A percentile compares a stretch with the other conserved stretches of the same genome.
Conservation (phyloP, 2,888 invertebrate species). For the Oscheius myriophilus region DNA sequence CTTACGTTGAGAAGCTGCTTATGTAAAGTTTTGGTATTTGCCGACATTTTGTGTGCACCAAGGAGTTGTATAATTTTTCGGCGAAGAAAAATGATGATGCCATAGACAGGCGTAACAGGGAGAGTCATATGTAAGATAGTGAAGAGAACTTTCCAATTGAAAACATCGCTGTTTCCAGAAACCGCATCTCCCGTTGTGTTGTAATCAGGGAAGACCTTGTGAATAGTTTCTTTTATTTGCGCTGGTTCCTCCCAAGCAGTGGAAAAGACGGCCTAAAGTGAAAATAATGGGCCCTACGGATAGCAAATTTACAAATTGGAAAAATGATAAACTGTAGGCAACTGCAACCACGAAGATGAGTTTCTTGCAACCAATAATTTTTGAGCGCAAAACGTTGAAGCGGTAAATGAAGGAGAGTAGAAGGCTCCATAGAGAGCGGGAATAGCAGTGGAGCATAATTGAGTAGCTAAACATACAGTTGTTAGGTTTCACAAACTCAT, state of each 20-base stretch:
- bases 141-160: slow-evolving; percentile 11
- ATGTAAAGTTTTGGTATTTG: neutral
- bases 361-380: neutral
- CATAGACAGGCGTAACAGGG: neutral
- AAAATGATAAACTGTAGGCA: slow-evolving; percentile 15
- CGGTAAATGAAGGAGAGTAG: slow-evolving; percentile 27
- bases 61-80: neutral
- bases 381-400: slow-evolving; percentile 9
- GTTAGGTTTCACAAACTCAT: no score
- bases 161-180: slow-evolving; percentile 24
- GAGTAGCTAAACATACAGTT: slow-evolving; percentile 22
- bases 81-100: neutral
- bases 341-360: slow-evolving; percentile 1
- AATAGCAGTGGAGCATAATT: slow-evolving; percentile 28
- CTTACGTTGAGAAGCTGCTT: slow-evolving; percentile 1
- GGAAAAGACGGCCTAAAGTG: neutral
- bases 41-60: neutral
- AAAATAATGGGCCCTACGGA: neutral
- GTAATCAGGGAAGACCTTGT: slow-evolving; percentile 29
- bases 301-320: slow-evolving; percentile 15
- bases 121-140: slow-evolving; percentile 3
- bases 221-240: neutral
- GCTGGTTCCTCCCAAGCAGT: neutral
- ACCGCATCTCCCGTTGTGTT: slow-evolving; percentile 31
- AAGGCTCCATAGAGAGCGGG: slow-evolving; percentile 23